Evolutionary conservation across 1,140 invertebrate genomes (phyloP).

Genomic region (Pemphigus obesinymphae): DNA sequence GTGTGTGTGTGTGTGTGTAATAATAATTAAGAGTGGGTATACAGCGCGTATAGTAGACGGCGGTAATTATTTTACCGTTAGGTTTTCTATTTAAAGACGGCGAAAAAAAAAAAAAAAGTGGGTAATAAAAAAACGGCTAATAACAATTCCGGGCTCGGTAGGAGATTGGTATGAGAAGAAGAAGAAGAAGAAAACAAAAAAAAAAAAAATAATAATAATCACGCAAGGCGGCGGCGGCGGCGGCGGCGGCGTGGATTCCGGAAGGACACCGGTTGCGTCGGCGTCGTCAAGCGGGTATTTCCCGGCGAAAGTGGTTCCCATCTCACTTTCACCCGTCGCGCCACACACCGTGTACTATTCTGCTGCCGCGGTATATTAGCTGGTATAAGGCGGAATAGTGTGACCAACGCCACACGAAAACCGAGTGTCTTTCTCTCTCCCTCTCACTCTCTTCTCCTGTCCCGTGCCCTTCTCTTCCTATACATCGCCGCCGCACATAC

Average conservation of each 20-base stretch:
- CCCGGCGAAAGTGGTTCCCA: conserved; percentile 41
- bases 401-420: neutral
- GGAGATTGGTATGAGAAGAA: too few species aligned
- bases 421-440: neutral
- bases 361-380: neutral
- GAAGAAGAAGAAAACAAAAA: too few species aligned
- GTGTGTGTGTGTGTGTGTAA: too few species aligned
- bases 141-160: neutral
- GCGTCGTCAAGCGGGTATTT: conserved; percentile 34
- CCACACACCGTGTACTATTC: neutral
- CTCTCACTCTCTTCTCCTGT: too few species aligned
- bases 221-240: conserved; percentile 19
- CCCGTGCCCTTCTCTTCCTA: neutral
- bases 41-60: neutral
- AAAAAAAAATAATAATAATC: conserved; percentile 16
- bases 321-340: conserved; percentile 37
- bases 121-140: neutral
- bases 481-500: neutral
- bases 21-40: too few species aligned
- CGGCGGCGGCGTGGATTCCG: conserved; percentile 12
- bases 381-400: neutral
- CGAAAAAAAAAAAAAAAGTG: neutral
- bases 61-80: conserved; percentile 17
- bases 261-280: conserved; percentile 41
- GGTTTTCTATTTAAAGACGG: neutral